Percentiles rank a stretch among this genome's conserved stretches.
Evolutionary conservation across 2,797 vertebrate genomes (phyloP).

Genomic region (Hipposideros larvatus): DNA sequence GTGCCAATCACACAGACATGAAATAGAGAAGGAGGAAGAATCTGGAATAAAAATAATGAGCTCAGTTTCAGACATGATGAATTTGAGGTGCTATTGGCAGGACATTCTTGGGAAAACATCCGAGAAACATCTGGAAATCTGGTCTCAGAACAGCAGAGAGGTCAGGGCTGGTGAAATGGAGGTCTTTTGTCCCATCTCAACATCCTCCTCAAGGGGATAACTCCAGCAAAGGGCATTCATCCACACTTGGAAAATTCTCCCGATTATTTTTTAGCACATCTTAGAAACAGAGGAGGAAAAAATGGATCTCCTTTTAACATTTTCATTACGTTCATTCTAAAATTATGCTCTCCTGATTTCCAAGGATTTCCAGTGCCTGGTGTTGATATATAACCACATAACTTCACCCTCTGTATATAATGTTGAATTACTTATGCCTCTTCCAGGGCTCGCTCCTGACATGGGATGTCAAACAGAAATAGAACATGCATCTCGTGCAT

Average conservation of each 20-base stretch:
- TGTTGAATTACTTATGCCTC: slow-evolving; percentile 67
- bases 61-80: not conserved
- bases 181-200: not conserved
- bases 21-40: not conserved
- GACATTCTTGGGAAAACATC: not conserved
- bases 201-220: not conserved
- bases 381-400: slow-evolving; percentile 77
- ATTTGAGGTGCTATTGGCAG: not conserved
- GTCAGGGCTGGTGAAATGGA: not conserved
- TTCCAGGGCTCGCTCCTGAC: slow-evolving; percentile 72
- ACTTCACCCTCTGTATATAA: slow-evolving; percentile 78
- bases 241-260: slow-evolving; percentile 49
- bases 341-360: slow-evolving; percentile 76
- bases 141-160: not conserved
- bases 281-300: slow-evolving; percentile 66
- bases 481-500: slow-evolving; percentile 74
- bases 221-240: not conserved
- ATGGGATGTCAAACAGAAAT: slow-evolving; percentile 80
- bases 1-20: too few relatives aligned
- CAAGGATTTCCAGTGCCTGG: slow-evolving; percentile 73
- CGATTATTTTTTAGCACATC: slow-evolving; percentile 68
- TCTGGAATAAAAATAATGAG: not conserved
- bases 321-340: slow-evolving; percentile 80
- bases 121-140: not conserved
- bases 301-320: slow-evolving; percentile 71